phyloP scores from a whole-genome alignment of 2,113 vertebrate species.

The Rhagologus leucostigma region DNA sequence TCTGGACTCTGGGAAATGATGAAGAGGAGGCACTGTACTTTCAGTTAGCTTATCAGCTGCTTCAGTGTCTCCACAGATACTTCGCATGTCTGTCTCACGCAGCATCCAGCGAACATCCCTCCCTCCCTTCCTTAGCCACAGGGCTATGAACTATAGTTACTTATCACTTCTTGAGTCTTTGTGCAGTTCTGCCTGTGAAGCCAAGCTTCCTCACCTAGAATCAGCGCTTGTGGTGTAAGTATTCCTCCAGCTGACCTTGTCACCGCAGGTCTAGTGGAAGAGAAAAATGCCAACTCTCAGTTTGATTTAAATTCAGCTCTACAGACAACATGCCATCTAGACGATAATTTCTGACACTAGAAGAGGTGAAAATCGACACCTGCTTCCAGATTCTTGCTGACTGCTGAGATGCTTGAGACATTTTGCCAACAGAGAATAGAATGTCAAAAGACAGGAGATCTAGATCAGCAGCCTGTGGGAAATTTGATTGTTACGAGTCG shows the following conservation, averaged over 20 bases:
- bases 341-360: neutral
- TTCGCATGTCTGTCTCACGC: neutral
- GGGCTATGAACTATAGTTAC: neutral
- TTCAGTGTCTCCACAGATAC: neutral
- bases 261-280: neutral
- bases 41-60: neutral
- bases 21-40: neutral
- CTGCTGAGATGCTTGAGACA: neutral
- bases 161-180: neutral
- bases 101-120: neutral
- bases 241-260: neutral
- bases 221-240: fast-evolving
- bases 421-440: neutral
- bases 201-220: neutral
- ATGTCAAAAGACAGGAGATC: neutral
- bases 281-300: neutral
- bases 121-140: neutral
- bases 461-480: neutral
- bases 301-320: neutral
- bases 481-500: neutral
- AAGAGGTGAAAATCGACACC: neutral
- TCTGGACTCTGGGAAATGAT: neutral
- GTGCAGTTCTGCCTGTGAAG: neutral
- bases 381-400: neutral
- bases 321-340: neutral